Evolutionary conservation across 2,888 invertebrate genomes (phyloP).

Genomic region (Phania funesta): DNA sequence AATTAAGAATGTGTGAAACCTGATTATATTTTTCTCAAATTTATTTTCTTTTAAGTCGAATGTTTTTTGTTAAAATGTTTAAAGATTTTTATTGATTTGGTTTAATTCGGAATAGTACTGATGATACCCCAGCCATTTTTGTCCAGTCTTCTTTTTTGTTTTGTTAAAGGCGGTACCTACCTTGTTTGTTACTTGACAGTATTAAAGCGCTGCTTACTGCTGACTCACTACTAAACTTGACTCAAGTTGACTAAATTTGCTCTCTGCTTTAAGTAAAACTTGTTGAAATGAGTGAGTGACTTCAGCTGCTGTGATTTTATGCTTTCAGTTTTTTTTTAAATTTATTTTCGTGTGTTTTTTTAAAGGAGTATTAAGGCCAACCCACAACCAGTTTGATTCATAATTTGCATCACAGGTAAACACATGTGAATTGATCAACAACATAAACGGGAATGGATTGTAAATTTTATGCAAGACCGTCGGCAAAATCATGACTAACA

Average conservation of each 20-base stretch:
- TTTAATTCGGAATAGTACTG: neutral
- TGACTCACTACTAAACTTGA: conserved; percentile 9
- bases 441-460: neutral
- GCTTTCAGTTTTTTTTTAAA: conserved; percentile 25
- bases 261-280: conserved; percentile 35
- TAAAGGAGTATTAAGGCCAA: conserved; percentile 35
- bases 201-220: neutral
- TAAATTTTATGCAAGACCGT: conserved; percentile 19
- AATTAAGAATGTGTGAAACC: conserved; percentile 54
- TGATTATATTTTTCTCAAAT: conserved; percentile 3
- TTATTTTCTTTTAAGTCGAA: neutral
- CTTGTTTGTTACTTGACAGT: conserved; percentile 21
- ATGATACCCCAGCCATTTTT: conserved; percentile 60
- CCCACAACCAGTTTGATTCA: conserved; percentile 57
- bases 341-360: conserved; percentile 22
- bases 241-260: conserved; percentile 9
- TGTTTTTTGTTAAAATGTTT: neutral
- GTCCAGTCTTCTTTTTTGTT: neutral
- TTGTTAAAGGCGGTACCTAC: conserved; percentile 47
- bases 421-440: neutral
- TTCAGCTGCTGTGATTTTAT: conserved; percentile 30
- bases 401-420: conserved; percentile 5
- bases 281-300: conserved; percentile 63
- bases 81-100: neutral
- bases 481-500: conserved; percentile 1